These are phyloP conservation scores for Ceratosolen fusciceps DNA, from an alignment of 1,140 invertebrate genomes.

Conservation along the genomic window DNA sequence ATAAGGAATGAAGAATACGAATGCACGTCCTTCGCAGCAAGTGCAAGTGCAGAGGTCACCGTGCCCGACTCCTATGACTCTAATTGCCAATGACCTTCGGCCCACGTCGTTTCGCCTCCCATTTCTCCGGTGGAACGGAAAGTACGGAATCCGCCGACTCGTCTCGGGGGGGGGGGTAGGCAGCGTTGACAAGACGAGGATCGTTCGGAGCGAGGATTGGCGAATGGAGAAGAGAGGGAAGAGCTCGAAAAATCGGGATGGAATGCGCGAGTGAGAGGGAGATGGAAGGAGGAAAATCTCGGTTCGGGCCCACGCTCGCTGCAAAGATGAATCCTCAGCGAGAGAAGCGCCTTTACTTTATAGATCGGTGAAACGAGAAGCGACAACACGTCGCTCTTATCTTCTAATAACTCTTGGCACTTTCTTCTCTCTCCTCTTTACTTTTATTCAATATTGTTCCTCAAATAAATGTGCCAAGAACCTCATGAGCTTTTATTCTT, in stretches of 20 bases:
- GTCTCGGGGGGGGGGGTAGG: slow-evolving; percentile 11
- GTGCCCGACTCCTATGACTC: background rate
- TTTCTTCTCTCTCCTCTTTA: background rate
- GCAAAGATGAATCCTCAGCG: background rate
- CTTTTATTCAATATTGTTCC: background rate
- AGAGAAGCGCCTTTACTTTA: background rate
- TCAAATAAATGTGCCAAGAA: background rate
- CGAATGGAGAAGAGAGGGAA: background rate
- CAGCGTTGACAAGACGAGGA: slow-evolving; percentile 23
- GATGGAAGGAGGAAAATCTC: background rate
- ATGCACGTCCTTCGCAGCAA: background rate
- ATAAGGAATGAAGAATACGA: background rate
- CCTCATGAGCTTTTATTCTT: too few relatives aligned
- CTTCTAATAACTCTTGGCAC: too few relatives aligned
- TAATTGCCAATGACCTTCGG: slow-evolving; percentile 3
- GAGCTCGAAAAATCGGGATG: background rate
- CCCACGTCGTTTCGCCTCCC: background rate
- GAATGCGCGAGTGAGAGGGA: slow-evolving; percentile 2
- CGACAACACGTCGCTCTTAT: too few relatives aligned
- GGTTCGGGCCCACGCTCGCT: background rate
- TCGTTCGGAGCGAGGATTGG: slow-evolving; percentile 21
- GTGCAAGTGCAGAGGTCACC: background rate
- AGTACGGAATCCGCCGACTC: slow-evolving; percentile 30
- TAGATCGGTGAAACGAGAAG: background rate
- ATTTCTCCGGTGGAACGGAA: too few relatives aligned